Evolutionary conservation across 37 sponge, comb jelly and placozoan species (phyloP), one percentile per base, ranked within the genome.

Genomic region (Tethya wilhelma): DNA sequence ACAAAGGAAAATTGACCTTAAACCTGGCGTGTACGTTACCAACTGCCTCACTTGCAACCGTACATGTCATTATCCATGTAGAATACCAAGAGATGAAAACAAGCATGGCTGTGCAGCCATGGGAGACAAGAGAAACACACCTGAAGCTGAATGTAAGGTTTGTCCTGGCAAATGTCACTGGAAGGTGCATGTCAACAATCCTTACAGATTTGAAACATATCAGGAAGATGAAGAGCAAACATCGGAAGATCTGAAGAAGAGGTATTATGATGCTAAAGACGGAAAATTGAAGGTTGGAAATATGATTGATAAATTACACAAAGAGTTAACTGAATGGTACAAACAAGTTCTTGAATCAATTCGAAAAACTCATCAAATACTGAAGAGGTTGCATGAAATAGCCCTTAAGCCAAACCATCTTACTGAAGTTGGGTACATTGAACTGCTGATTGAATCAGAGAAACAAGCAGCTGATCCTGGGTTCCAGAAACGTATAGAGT

Each of bases 401-500:
- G 93, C 93, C 17, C 82, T 93, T 20, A 88, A 81, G 36, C 89
- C 89, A 37, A 89, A 84, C 41, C 85, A 81, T 0, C 69, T 93
- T 2, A 77, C 75, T 20, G 86, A 88, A 44, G 86, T 89, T 2
- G 83, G 89, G 11, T 93, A 93, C 70, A 88, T 93, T 77, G 82
- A 93, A 28, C 69, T 93, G 32, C 72, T 93, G 38, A 88, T 93
- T 14, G 64, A 89, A 32, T 85, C 89, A 0, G 93, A 93, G 43
- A 81, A 85, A 56, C 55, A 64, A 19, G 56, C 87, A 23, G 63
- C 37, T 23, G 74, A 74, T 23, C 81, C 77, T 29, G 93, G 93
- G 0, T 92, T 26, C 29, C 19, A 59, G 19, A 67, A 81, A n/a
- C 84, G 93, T 37, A 57, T 86, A n/a, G n/a, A n/a, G n/a, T n/a